These are phyloP conservation scores for Trinectes maculatus DNA, from an alignment of 2,113 vertebrate species.

Conservation along the genomic window DNA sequence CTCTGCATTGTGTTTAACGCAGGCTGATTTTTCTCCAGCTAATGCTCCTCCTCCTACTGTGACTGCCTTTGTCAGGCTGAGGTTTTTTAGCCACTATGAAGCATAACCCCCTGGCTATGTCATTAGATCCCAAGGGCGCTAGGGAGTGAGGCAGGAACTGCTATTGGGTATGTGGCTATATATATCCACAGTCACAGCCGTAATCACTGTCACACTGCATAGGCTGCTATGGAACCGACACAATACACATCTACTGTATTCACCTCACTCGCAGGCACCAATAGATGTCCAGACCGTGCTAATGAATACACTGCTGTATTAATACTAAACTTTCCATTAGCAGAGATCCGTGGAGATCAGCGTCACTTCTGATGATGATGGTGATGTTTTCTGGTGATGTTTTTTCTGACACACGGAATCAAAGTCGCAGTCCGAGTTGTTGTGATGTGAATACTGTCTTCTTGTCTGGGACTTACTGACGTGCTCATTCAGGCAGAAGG, in stretches of 20 bases:
- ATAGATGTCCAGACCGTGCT: slow-evolving; percentile 24
- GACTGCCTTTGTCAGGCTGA: slow-evolving; percentile 38
- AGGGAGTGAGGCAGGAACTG: slow-evolving; percentile 32
- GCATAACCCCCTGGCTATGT: slow-evolving; percentile 58
- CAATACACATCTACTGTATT: slow-evolving; percentile 1
- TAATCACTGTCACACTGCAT: slow-evolving; percentile 34
- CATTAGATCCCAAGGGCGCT: slow-evolving; percentile 62
- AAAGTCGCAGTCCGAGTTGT: slow-evolving; percentile 18
- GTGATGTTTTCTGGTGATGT: slow-evolving; percentile 1
- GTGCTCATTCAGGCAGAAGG: slow-evolving; percentile 25
- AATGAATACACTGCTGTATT: slow-evolving; percentile 31
- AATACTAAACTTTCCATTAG: slow-evolving; percentile 33
- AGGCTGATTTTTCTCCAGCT: slow-evolving; percentile 47
- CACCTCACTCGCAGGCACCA: slow-evolving; percentile 15
- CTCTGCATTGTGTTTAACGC: slow-evolving; percentile 13
- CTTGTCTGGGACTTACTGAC: slow-evolving; percentile 34
- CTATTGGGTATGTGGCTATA: slow-evolving; percentile 49
- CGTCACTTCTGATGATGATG: slow-evolving; percentile 8
- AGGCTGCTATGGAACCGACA: slow-evolving; percentile 20
- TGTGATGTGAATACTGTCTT: slow-evolving; percentile 1
- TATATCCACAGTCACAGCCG: slow-evolving; percentile 46
- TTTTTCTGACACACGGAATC: slow-evolving; percentile 1
- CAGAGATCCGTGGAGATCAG: slow-evolving; percentile 24
- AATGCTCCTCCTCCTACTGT: slow-evolving; percentile 26
- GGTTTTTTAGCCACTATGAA: slow-evolving; percentile 52